Base-by-base conservation (phyloP, 2,113 vertebrate genomes). In the Sander vitreus region DNA sequence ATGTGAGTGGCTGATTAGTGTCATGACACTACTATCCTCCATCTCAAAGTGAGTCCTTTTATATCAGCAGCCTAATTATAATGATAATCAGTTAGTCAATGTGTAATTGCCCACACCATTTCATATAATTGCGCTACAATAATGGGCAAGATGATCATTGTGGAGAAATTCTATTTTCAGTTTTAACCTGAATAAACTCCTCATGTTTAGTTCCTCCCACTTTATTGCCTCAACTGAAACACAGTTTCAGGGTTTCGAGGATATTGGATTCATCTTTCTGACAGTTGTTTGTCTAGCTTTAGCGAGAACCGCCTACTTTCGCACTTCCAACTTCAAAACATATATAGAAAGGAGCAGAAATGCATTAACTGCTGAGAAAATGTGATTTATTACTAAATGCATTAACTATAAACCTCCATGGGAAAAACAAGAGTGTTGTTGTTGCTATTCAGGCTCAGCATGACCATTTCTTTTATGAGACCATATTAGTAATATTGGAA, bases 351-450 rank as follows among this genome's bases (percentile, higher is more conserved):
- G 58, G 58, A 64, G 51, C 62, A 81, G 19, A 79, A 79, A 74
- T 51, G n/a, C 36, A 85, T 83, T 89, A 72, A 76, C 43, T 59
- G 50, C 55, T 69, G n/a, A 66, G 60, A 76, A 74, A 91, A 89
- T 77, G 51, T 73, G 0, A 80, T 91, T 88, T 85, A 73, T 62
- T 3, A 11, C 63, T 84, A 75, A 70, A 83, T 60, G 81, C 23
- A 88, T 72, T 80, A 83, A 66, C 55, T 73, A 5, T 50, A 66
- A 45, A 1, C 43, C 43, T 55, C 71, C 45, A 19, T n/a, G 63
- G 27, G 68, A n/a, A 47, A 80, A 81, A 66, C 14, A 2, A 63
- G 18, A 66, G 67, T 23, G 48, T 3, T 66, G 65, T n/a, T 80
- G 33, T 45, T 62, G 18, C 25, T 60, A 58, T 55, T 68, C 11